Base-by-base conservation (phyloP, 37 sponge, comb jelly and placozoan genomes). In the Ianthella basta region DNA sequence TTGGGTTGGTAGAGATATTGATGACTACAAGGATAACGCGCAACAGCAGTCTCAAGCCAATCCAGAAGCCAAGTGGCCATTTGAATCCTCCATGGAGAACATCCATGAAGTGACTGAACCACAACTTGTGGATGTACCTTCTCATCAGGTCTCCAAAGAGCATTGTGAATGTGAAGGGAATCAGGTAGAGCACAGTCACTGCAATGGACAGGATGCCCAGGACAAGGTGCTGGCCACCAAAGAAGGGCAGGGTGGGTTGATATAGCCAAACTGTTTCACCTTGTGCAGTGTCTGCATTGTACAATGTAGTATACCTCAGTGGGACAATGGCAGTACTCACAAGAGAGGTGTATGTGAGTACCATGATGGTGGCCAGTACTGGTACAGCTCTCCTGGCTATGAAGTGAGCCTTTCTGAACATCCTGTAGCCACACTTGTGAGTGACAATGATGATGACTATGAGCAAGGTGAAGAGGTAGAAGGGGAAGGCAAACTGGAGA, bases 71-170 rank as follows among this genome's bases (percentile, higher is more conserved):
- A 74, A 59, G 60, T 4, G 50, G 6, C 13, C 72, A 59, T 79
- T 82, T 91, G 39, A 80, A 84, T 15, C 84, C 84, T 29, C 83
- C 86, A 83, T 83, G 86, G 33, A 90, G 57, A 1, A 87, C 87
- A 72, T 91, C 91, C 27, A 65, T 79, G 18, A 87, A 18, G 53
- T 87, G 91, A 30, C 77, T 86, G 56, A 80, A 66, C 23, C 38
- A 55, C 29, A 24, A 2, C 5, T 78, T 20, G 15, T 35, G 21
- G 13, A 27, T 21, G 2, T 53, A 24, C 33, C 33, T 79, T 30
- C 82, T 78, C 15, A 63, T 34, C 20, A 54, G 23, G 25, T 54
- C 56, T 27, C 83, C 83, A 37, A 90, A 65, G 32, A 86, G 24
- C 32, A 86, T 78, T 6, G 82, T 2, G 66, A 90, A 33, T 0